Base-by-base conservation (phyloP, 2,113 vertebrate species). In the Phaethornis superciliosus region DNA sequence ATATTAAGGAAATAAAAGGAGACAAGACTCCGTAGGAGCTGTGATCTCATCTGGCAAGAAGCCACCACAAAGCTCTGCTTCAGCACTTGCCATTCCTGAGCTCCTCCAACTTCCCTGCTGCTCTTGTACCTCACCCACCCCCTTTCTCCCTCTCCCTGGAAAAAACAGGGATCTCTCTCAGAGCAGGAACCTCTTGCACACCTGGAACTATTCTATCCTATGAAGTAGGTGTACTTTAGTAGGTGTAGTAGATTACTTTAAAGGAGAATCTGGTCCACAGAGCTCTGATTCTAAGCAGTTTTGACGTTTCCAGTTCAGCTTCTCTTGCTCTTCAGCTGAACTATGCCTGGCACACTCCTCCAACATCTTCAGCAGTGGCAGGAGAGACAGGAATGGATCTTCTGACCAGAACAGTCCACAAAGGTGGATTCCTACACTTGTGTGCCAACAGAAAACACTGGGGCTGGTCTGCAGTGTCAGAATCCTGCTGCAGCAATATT, bases 11-110 rank as follows among this genome's bases (percentile, higher is more conserved):
- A 96, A 95, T 91, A 89, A 72, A 94, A 63, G 65, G 83, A 88
- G 90, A 90, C 76, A 86, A 68, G 88, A 88, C 90, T 96, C 95
- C 4, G 7, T 42, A 89, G 94, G 78, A 96, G 85, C 83, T 81
- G 88, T 93, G 92, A 94, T 75, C 83, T 95, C 93, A 88, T 90
- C 93, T 91, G 92, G 93, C 69, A 0, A 70, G 71, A 35, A 89
- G 87, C 88, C 85, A 87, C 55, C 67, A 74, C 88, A 62, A 69
- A 78, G 76, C 81, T 89, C 76, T 74, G 76, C 87, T 94, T 80
- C 95, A 95, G 91, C 89, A 93, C 78, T 92, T 94, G 92, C 82
- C 51, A 51, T 0, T 23, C 90, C 94, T 94, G 79, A 62, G 83
- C 85, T 92, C 81, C 88, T 89, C 68, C 30, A 69, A 44, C 59